Base-by-base conservation (phyloP, 2,888 invertebrate genomes). In the Melieria crassipennis region DNA sequence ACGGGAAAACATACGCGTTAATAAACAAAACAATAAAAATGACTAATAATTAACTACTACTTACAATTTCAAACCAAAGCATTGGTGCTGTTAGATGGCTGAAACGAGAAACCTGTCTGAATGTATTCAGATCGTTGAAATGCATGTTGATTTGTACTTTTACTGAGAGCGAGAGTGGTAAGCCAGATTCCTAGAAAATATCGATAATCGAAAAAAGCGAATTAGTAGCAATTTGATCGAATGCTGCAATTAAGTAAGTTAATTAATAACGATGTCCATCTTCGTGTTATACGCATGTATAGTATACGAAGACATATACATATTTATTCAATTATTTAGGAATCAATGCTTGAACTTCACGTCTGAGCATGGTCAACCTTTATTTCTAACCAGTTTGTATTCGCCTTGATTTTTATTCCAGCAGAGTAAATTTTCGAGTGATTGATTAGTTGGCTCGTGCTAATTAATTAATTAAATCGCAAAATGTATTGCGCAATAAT, bases 11-110 rank as follows among this genome's bases (percentile, higher is more conserved):
- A 30, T 30, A 30, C 30, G 30, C 30, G 30, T 30, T 30, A 30
- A 30, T 30, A 30, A 30, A 3, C 30, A 30, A 30, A 30, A 30
- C 30, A 30, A 30, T 30, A 6, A 42, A 10, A 13, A 13, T 16
- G 42, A 57, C 42, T 9, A 30, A 55, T 55, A 57, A 56, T 64
- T 7, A 55, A 16, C 9, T 7, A 42, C 57, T 43, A 92, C 94
- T 93, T 90, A 95, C 96, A 83, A 94, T 94, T 89, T 96, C 95
- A 77, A 94, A 94, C 96, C 96, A 96, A 4, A 96, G 87, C 82
- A 96, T 88, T 0, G 96, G 96, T 4, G 95, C 87, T 10, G 93
- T 90, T 84, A 93, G 88, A 77, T 94, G 88, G 66, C 91, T 88
- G 82, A 96, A 94, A 69, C 87, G 88, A 3, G 89, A 90, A 0